Base-by-base conservation (phyloP, 2,888 invertebrate genomes). In the Odontomyia ornata region DNA sequence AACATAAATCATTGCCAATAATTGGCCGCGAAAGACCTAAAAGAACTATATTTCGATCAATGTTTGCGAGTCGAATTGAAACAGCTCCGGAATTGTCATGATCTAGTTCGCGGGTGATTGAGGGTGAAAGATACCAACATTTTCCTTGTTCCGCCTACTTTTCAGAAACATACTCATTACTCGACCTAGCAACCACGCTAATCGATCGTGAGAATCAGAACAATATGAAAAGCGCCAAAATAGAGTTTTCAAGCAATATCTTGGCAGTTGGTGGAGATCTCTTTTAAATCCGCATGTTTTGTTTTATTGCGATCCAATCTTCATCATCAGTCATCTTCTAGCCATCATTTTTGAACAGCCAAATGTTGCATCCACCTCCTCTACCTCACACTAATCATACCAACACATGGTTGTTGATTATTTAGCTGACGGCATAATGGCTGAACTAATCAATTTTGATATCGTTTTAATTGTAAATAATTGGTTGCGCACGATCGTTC, bases 401-500 rank as follows among this genome's bases (percentile, higher is more conserved):
- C 3, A 9, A 27, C 56, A 73, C 56, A 75, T n/a, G n/a, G 65
- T 65, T 60, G 67, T 30, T 72, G 71, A 78, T 72, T 62, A 76
- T 76, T 78, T 72, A 56, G 30, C 65, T 78, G 75, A 64, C 73
- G 73, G 76, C 72, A 65, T 78, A 76, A 78, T 76, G 47, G 69
- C 28, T 56, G 67, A 65, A 65, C 76, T 78, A 76, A 78, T 78
- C 78, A 78, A 72, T 76, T 78, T 73, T 78, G 78, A 78, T 78
- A 78, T 78, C 78, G 60, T 78, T 78, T 78, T 78, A 78, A 78
- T 78, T 78, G 78, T 65, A 30, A 76, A 76, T 76, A 76, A 78
- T 78, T 78, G 76, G 72, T 56, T 56, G 65, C 72, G 76, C 76
- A 78, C 73, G 78, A 76, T 78, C 78, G 56, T 52, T 43, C 64